phyloP scores from a whole-genome alignment of 2,888 invertebrate genomes.

The Drosophila barbarae region DNA sequence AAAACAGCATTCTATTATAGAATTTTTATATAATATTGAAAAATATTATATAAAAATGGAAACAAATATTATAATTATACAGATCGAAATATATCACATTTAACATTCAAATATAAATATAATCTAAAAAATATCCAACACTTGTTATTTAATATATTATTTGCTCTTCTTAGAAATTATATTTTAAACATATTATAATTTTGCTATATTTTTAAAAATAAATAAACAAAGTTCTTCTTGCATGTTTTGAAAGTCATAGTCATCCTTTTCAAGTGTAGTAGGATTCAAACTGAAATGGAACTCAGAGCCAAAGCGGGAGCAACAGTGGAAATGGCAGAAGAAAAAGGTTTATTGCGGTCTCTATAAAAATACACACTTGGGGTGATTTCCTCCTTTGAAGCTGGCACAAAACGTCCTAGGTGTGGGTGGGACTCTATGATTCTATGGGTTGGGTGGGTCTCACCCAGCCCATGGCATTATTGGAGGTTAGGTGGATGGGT shows the following conservation, averaged over 20 bases:
- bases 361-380: constrained; percentile 75
- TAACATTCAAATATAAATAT: too few species aligned
- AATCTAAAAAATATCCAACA: too few species aligned
- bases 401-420: constrained; percentile 54
- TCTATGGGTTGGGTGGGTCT: constrained; percentile 15
- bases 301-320: constrained; percentile 14
- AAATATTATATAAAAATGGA: too few species aligned
- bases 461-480: constrained; percentile 9
- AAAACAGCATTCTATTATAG: too few species aligned
- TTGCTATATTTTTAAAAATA: background rate
- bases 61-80: too few species aligned
- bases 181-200: too few species aligned
- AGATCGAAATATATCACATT: too few species aligned
- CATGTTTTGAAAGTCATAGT: too few species aligned
- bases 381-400: constrained; percentile 73
- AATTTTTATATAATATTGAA: too few species aligned
- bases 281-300: constrained; percentile 51
- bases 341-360: constrained; percentile 75
- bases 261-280: constrained; percentile 24
- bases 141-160: too few species aligned
- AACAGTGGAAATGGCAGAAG: constrained; percentile 46
- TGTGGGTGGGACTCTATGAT: constrained; percentile 45
- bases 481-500: constrained; percentile 21
- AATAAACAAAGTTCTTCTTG: background rate
- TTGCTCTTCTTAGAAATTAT: too few species aligned